A percentile compares a stretch with the other conserved stretches of the same genome.
Evolutionary conservation across 2,888 invertebrate genomes (phyloP).

Genomic region (Drosophila histrio): DNA sequence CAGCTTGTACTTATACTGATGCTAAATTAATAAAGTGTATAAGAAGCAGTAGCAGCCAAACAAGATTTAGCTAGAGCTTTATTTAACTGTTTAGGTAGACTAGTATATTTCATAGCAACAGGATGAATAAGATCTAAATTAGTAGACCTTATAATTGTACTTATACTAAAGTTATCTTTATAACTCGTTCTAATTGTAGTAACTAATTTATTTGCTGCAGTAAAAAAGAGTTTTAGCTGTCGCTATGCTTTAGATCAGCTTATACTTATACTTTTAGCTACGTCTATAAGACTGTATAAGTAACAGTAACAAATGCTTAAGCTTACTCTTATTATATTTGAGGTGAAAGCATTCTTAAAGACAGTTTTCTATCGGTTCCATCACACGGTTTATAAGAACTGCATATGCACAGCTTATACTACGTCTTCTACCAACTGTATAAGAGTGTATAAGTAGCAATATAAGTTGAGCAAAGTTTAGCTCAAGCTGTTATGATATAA

Average conservation of each 20-base stretch:
- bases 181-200: too few relatives aligned
- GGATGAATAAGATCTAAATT: background rate
- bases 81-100: background rate
- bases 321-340: too few relatives aligned
- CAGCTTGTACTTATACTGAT: background rate
- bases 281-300: background rate
- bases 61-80: background rate
- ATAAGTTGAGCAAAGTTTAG: background rate
- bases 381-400: too few relatives aligned
- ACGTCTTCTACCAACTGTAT: too few relatives aligned
- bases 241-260: too few relatives aligned
- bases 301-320: too few relatives aligned
- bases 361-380: too few relatives aligned
- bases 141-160: too few relatives aligned
- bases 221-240: too few relatives aligned
- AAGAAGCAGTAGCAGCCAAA: background rate
- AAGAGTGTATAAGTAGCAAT: background rate
- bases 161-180: background rate
- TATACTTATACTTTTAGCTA: background rate
- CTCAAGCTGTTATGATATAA: background rate
- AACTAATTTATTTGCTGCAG: too few relatives aligned
- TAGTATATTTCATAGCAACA: background rate
- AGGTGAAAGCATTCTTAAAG: too few relatives aligned
- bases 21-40: background rate
- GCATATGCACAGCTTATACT: background rate